A percentile compares a stretch with the other conserved stretches of the same genome.
These are phyloP conservation scores for Dreissena polymorpha DNA, from an alignment of 1,140 invertebrate species.

Conservation along the genomic window DNA sequence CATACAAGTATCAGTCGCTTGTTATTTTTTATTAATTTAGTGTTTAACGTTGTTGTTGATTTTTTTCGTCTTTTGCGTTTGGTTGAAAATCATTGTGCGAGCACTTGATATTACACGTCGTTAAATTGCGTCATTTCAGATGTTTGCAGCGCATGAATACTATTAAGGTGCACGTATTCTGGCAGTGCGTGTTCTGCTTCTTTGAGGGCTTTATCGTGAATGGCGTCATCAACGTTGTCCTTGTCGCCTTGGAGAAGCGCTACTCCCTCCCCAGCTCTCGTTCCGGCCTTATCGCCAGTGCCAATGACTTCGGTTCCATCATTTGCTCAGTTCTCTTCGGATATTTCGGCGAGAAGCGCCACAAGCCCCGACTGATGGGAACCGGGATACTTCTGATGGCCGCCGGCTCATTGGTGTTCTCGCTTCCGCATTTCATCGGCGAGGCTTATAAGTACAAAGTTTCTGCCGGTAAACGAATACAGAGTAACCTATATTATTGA, in stretches of 20 bases:
- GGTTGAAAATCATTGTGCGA: too few relatives aligned
- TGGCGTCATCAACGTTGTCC: slow-evolving; percentile 91
- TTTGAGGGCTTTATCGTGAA: slow-evolving; percentile 89
- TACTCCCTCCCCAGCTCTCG: slow-evolving; percentile 87
- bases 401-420: slow-evolving; percentile 90
- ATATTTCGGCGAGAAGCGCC: slow-evolving; percentile 89
- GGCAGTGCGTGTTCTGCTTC: slow-evolving; percentile 64
- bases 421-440: slow-evolving; percentile 91
- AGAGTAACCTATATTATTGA: neutral
- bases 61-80: neutral
- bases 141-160: slow-evolving; percentile 60
- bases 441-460: slow-evolving; percentile 58
- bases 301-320: slow-evolving; percentile 90
- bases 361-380: slow-evolving; percentile 87
- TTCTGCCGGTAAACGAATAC: slow-evolving; percentile 42
- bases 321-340: slow-evolving; percentile 89
- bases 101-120: too few relatives aligned
- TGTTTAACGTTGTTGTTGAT: too few relatives aligned
- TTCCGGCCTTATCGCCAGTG: slow-evolving; percentile 88
- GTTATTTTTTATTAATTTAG: too few relatives aligned
- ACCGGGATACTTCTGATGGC: slow-evolving; percentile 90
- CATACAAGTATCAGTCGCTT: too few relatives aligned
- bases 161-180: slow-evolving; percentile 63
- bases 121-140: slow-evolving; percentile 36
- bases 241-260: slow-evolving; percentile 91